Conservation (phyloP, 2,113 vertebrate species). For the Mobula hypostoma region DNA sequence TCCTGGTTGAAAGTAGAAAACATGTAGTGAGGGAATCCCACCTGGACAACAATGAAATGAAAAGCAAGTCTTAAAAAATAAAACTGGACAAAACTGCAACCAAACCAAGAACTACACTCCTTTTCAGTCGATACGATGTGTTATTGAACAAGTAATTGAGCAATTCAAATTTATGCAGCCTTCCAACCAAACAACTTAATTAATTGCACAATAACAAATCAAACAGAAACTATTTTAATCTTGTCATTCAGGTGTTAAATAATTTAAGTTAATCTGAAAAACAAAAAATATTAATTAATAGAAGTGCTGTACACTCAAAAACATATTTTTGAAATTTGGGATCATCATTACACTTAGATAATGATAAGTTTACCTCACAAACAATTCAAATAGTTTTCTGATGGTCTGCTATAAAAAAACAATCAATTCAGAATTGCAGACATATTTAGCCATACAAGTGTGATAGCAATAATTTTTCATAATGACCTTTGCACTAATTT, state of each 20-base stretch:
- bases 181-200: background rate
- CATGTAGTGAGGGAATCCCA: background rate
- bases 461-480: background rate
- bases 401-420: background rate
- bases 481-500: background rate
- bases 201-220: background rate
- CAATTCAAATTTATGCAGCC: background rate
- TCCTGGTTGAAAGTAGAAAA: background rate
- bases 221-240: background rate
- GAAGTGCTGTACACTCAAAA: background rate
- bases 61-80: background rate
- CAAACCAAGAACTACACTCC: background rate
- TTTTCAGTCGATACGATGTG: background rate
- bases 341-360: background rate
- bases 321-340: background rate
- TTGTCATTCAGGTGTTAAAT: background rate
- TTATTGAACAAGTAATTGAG: background rate
- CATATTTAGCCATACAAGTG: background rate
- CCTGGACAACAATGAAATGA: background rate
- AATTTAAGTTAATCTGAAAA: background rate
- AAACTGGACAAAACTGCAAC: background rate
- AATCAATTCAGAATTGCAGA: background rate
- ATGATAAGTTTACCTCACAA: background rate
- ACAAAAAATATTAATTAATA: slow-evolving; percentile 13
- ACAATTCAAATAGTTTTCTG: background rate